These are phyloP conservation scores for Thermophis baileyi DNA, from an alignment of 2,113 vertebrate genomes.

Conservation along the genomic window DNA sequence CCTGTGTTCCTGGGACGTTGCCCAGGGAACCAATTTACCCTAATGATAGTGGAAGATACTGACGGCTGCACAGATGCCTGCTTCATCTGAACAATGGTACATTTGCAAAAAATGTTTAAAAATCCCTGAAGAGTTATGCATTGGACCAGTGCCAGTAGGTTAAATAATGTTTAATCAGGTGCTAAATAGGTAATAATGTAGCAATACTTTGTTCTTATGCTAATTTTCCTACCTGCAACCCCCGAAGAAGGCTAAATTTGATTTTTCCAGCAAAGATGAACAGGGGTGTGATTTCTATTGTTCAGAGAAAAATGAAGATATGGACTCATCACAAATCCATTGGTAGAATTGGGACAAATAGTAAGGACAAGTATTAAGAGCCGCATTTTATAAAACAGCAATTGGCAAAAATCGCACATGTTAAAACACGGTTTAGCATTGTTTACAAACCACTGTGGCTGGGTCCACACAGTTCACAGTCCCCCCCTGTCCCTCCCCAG, in stretches of 20 bases:
- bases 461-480: neutral
- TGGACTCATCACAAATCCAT: neutral
- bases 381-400: neutral
- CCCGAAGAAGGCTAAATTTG: neutral
- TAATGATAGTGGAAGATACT: constrained; percentile 65
- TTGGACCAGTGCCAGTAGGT: constrained; percentile 57
- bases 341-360: neutral
- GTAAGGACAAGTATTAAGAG: neutral
- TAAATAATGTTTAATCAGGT: constrained; percentile 64
- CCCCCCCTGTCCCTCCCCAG: neutral
- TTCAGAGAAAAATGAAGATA: neutral
- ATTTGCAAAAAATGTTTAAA: constrained; percentile 38
- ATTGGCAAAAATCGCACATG: neutral
- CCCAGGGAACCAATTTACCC: constrained; percentile 66
- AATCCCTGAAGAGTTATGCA: constrained; percentile 50
- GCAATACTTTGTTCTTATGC: constrained; percentile 46
- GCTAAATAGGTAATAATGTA: constrained; percentile 63
- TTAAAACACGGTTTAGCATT: neutral
- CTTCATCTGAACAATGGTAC: constrained; percentile 64
- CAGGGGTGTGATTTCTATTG: neutral
- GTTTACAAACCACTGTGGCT: neutral
- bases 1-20: constrained; percentile 50
- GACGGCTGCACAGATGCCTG: constrained; percentile 54
- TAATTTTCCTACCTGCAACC: constrained; percentile 40
- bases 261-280: neutral